Percentiles rank a stretch among this genome's conserved stretches.
These are phyloP conservation scores for Oceanodroma leucorhoa DNA, from an alignment of 2,797 vertebrate genomes.

Conservation along the genomic window DNA sequence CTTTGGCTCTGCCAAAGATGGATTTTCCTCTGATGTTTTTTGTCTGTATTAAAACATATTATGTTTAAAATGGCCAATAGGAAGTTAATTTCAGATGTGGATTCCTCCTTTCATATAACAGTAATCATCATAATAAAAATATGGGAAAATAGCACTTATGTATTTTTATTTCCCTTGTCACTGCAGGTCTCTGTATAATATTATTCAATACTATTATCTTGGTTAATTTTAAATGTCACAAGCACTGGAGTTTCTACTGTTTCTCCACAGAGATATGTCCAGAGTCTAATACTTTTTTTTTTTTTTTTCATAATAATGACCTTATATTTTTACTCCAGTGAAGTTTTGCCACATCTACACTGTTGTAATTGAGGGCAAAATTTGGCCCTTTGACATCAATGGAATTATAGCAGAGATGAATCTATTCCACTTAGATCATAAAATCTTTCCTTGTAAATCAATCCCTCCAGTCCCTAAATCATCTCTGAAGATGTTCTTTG, in stretches of 20 bases:
- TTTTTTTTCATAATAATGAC: not conserved
- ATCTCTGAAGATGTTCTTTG: constrained; percentile 65
- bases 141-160: not conserved
- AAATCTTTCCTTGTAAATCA: constrained; percentile 74
- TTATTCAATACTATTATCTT: constrained; percentile 12
- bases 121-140: constrained; percentile 43
- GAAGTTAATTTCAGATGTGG: constrained; percentile 32
- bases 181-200: constrained; percentile 5
- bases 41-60: not conserved
- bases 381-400: constrained; percentile 45
- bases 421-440: constrained; percentile 57
- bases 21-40: not conserved
- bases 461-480: constrained; percentile 67
- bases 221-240: constrained; percentile 32
- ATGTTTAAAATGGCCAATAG: constrained; percentile 7
- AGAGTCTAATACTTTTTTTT: not conserved
- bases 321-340: not conserved
- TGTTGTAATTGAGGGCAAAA: constrained; percentile 33
- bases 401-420: constrained; percentile 46
- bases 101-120: not conserved
- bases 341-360: not conserved
- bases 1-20: not conserved
- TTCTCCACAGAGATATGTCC: not conserved
- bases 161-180: constrained; percentile 59
- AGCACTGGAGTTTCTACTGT: not conserved